phyloP scores from a whole-genome alignment of 2,888 invertebrate species.

The Danaus chrysippus region DNA sequence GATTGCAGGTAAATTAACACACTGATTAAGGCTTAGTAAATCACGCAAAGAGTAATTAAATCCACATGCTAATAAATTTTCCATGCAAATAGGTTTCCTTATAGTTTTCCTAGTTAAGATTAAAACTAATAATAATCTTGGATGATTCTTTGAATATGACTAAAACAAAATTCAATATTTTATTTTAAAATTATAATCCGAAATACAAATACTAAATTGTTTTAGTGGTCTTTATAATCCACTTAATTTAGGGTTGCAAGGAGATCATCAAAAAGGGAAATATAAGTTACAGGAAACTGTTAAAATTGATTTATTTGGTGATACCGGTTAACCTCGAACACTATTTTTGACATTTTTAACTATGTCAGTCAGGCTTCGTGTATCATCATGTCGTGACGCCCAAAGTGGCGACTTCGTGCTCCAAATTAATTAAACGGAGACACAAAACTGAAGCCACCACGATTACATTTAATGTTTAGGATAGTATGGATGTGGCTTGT shows the following conservation, averaged over 20 bases:
- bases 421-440: conserved; percentile 78
- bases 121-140: conserved; percentile 29
- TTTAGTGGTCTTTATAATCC: too few species aligned
- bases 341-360: conserved; percentile 76
- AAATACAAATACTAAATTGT: too few species aligned
- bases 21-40: conserved; percentile 18
- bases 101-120: conserved; percentile 13
- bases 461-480: conserved; percentile 56
- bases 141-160: conserved; percentile 24
- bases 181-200: too few species aligned
- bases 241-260: too few species aligned
- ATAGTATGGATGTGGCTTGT: conserved; percentile 53
- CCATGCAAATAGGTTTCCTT: conserved; percentile 16
- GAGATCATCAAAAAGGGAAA: too few species aligned
- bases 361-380: conserved; percentile 69
- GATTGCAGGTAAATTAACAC: conserved; percentile 12
- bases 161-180: too few species aligned
- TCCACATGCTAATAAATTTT: conserved; percentile 10
- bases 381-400: conserved; percentile 70
- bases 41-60: conserved; percentile 19
- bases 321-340: conserved; percentile 60
- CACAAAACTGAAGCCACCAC: conserved; percentile 74
- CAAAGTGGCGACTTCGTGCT: conserved; percentile 77
- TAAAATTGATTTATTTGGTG: conserved; percentile 41
- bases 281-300: conserved; percentile 13